These are phyloP conservation scores for Capreolus pygargus DNA, from an alignment of 2,113 vertebrate species.

Conservation along the genomic window DNA sequence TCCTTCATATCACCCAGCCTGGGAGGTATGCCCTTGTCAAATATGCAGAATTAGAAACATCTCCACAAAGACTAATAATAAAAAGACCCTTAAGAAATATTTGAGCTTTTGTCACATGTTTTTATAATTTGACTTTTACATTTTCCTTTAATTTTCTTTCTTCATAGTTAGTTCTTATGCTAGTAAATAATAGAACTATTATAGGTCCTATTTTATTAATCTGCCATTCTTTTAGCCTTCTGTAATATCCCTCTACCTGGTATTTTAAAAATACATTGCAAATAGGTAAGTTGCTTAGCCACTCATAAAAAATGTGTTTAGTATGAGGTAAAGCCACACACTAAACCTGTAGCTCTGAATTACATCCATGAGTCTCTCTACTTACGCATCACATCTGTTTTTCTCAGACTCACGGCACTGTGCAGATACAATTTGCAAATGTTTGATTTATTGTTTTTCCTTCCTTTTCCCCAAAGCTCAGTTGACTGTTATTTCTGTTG, in stretches of 20 bases:
- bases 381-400: not conserved
- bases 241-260: not conserved
- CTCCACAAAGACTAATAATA: not conserved
- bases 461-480: conserved; percentile 5
- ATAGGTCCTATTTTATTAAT: not conserved
- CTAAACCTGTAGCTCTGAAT: not conserved
- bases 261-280: not conserved
- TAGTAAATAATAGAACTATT: not conserved
- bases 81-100: not conserved
- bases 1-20: not conserved
- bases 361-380: not conserved
- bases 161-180: not conserved
- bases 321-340: not conserved
- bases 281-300: not conserved
- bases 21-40: not conserved
- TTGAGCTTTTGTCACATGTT: not conserved
- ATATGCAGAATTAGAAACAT: conserved; percentile 12
- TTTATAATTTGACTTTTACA: not conserved
- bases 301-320: not conserved
- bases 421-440: conserved; percentile 5
- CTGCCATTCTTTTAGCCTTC: not conserved
- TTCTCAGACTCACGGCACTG: not conserved
- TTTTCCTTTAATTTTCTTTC: conserved; percentile 4
- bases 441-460: conserved; percentile 3
- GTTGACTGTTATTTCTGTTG: conserved; percentile 38